A percentile compares a stretch with the other conserved stretches of the same genome.
Evolutionary conservation across 2,888 invertebrate species (phyloP).

Genomic region (Megamerina dolium): DNA sequence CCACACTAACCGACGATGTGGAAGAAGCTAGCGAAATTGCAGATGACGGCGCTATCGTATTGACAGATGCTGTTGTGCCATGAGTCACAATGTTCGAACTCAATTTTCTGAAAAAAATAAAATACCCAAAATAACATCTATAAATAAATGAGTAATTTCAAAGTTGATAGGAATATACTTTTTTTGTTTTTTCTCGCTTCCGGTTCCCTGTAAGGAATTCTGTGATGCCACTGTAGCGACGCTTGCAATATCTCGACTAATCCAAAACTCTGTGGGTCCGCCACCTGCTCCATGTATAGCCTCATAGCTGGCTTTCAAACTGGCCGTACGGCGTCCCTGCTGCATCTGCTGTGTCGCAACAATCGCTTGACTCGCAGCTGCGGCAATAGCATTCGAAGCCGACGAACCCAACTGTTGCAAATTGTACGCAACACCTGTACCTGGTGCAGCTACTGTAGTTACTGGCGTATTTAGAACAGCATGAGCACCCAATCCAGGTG

Average conservation of each 20-base stretch:
- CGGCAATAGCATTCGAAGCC: conserved; percentile 78
- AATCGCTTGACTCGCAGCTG: conserved; percentile 92
- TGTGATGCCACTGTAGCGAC: conserved; percentile 61
- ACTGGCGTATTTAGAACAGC: conserved; percentile 38
- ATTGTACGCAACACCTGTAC: conserved; percentile 55
- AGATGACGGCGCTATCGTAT: conserved; percentile 23
- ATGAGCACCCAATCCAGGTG: conserved; percentile 31
- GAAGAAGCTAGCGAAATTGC: conserved; percentile 43
- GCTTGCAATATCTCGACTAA: conserved; percentile 61
- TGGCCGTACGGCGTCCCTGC: conserved; percentile 87
- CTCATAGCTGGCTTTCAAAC: conserved; percentile 91
- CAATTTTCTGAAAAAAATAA: conserved; percentile 29
- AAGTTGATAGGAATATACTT: conserved; percentile 27
- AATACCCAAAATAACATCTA: conserved; percentile 11
- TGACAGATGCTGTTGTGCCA: conserved; percentile 20
- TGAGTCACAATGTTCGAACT: conserved; percentile 24
- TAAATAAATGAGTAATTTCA: background rate
- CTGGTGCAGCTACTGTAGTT: conserved; percentile 35
- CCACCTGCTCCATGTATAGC: conserved; percentile 70
- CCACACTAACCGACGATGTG: conserved; percentile 37
- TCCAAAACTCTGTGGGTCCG: conserved; percentile 60
- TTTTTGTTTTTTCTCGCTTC: conserved; percentile 44
- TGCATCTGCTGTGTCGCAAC: conserved; percentile 96
- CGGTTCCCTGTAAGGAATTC: conserved; percentile 63
- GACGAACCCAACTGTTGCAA: conserved; percentile 74